Percentiles rank a stretch among this genome's conserved stretches.
Conservation (phyloP, 2,888 invertebrate genomes). For the Bellardia pandia region DNA sequence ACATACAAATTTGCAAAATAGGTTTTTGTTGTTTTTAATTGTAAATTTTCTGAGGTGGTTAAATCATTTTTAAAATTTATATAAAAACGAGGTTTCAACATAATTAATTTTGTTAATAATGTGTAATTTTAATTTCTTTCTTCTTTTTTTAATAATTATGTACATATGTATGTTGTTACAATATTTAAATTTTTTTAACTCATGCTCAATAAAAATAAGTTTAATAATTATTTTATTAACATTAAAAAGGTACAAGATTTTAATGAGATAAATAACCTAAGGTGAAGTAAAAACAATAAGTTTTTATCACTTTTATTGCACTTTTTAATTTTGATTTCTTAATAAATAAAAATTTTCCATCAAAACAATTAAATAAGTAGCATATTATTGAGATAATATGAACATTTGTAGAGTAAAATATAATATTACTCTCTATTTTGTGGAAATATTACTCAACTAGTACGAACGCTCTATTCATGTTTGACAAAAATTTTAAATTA, state of each 20-base stretch:
- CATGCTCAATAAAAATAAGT: no score
- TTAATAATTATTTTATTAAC: constrained; percentile 38
- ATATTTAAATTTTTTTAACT: no score
- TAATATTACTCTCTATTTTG: constrained; percentile 53
- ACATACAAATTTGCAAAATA: neutral
- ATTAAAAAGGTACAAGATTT: constrained; percentile 40
- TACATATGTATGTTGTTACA: no score
- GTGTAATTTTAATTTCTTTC: no score
- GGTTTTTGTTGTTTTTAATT: no score
- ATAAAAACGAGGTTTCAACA: no score
- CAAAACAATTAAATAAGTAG: constrained; percentile 43
- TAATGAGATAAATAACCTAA: constrained; percentile 65
- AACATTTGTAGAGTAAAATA: constrained; percentile 15
- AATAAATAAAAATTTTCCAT: constrained; percentile 55
- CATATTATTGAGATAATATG: constrained; percentile 38
- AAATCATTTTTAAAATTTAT: no score
- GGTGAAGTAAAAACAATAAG: constrained; percentile 60
- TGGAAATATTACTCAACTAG: constrained; percentile 5
- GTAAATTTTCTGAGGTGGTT: no score
- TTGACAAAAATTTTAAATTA: constrained; percentile 35
- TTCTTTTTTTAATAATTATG: no score
- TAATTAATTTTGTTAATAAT: no score
- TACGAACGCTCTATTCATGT: constrained; percentile 26
- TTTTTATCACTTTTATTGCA: constrained; percentile 11
- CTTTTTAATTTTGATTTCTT: constrained; percentile 27